These are phyloP conservation scores for Cryptus armator DNA, from an alignment of 2,888 invertebrate genomes.

Conservation along the genomic window DNA sequence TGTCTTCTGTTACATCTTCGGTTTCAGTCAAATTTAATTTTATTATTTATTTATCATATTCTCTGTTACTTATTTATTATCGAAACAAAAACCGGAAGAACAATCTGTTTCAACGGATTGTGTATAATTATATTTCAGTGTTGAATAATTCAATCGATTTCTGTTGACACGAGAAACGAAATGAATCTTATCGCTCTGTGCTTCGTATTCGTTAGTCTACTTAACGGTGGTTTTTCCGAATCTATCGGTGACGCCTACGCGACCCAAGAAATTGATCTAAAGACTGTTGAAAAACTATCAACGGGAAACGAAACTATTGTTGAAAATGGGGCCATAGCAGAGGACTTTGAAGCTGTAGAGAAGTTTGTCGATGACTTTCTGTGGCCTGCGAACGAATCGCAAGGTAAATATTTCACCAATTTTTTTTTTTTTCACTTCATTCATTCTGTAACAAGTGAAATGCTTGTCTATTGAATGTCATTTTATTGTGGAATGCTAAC, in stretches of 20 bases:
- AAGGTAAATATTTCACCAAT: slow-evolving; percentile 22
- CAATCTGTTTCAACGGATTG: background rate
- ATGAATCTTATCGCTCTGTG: slow-evolving; percentile 49
- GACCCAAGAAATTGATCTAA: background rate
- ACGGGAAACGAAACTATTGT: background rate
- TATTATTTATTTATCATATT: background rate
- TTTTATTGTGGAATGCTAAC: slow-evolving; percentile 52
- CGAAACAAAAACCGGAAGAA: background rate
- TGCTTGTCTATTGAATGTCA: background rate
- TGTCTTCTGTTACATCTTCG: slow-evolving; percentile 45
- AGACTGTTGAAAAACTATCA: slow-evolving; percentile 13
- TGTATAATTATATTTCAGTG: background rate
- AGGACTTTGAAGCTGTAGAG: background rate
- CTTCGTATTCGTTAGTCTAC: slow-evolving; percentile 21
- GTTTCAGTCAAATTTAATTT: slow-evolving; percentile 13
- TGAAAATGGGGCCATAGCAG: slow-evolving; percentile 7
- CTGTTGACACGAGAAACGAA: background rate
- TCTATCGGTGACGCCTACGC: slow-evolving; percentile 1
- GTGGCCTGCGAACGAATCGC: background rate
- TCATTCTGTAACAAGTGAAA: background rate
- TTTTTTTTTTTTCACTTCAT: background rate
- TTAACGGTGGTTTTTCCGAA: slow-evolving; percentile 22
- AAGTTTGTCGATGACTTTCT: background rate
- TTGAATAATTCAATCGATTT: background rate
- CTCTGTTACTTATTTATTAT: background rate